A percentile compares a stretch with the other conserved stretches of the same genome.
These are phyloP conservation scores for Ethmia dodecea DNA, from an alignment of 2,888 invertebrate genomes.

Conservation along the genomic window DNA sequence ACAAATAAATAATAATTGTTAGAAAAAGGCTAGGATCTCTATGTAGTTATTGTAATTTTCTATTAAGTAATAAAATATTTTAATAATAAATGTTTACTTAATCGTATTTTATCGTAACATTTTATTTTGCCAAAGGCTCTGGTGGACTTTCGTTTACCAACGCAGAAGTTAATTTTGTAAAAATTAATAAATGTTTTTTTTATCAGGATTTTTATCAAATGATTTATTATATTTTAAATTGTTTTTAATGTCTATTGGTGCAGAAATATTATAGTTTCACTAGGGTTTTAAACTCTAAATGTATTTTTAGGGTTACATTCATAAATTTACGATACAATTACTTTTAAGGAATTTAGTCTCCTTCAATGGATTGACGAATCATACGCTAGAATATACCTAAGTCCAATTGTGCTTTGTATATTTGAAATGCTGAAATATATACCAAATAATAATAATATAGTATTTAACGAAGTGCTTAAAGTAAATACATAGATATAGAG, in stretches of 20 bases:
- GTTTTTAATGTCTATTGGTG: slow-evolving; percentile 39
- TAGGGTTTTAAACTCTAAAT: slow-evolving; percentile 54
- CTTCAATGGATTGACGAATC: slow-evolving; percentile 56
- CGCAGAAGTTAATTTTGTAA: slow-evolving; percentile 25
- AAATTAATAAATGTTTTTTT: slow-evolving; percentile 16
- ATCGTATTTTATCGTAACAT: slow-evolving; percentile 10
- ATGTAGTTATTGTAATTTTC: slow-evolving; percentile 16
- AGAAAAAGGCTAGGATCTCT: slow-evolving; percentile 50
- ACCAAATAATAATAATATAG: slow-evolving; percentile 45
- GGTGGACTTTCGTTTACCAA: slow-evolving; percentile 51
- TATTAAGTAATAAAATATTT: background rate
- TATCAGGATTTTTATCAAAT: slow-evolving; percentile 10
- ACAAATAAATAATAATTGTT: slow-evolving; percentile 33
- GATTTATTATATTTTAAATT: slow-evolving; percentile 31
- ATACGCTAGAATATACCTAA: slow-evolving; percentile 78
- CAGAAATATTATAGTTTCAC: slow-evolving; percentile 41
- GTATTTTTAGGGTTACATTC: background rate
- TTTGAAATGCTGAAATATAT: slow-evolving; percentile 51
- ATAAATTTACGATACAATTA: slow-evolving; percentile 25
- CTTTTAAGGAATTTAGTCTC: slow-evolving; percentile 39
- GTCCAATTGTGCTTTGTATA: slow-evolving; percentile 70
- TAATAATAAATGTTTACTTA: too few relatives aligned
- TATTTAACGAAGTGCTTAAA: too few relatives aligned
- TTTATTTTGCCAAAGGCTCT: slow-evolving; percentile 38
- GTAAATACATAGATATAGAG: too few relatives aligned